Evolutionary conservation across 1,140 invertebrate species (phyloP).

Genomic region (Halotydeus destructor): DNA sequence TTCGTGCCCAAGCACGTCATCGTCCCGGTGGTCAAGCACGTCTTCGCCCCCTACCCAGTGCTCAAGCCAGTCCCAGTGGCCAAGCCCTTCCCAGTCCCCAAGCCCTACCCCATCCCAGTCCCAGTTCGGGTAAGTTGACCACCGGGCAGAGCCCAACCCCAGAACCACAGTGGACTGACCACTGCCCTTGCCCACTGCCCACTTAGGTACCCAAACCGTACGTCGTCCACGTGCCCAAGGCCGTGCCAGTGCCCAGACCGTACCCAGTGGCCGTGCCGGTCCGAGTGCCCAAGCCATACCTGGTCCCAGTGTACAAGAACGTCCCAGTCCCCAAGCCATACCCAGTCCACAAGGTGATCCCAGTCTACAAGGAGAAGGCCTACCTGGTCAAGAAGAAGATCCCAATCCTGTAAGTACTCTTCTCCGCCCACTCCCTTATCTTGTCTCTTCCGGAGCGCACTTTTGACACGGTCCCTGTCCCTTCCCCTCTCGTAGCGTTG

Average conservation of each 20-base stretch:
- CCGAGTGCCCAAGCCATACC: conserved; percentile 14
- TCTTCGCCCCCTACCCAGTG: conserved; percentile 17
- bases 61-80: conserved; percentile 16
- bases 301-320: conserved; percentile 15
- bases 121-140: conserved; percentile 2
- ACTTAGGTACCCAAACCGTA: conserved; percentile 16
- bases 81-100: conserved; percentile 14
- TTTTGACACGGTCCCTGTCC: not conserved
- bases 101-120: conserved; percentile 11
- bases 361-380: conserved; percentile 19
- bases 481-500: conserved; percentile 7
- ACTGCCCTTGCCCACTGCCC: not conserved
- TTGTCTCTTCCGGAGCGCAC: not conserved
- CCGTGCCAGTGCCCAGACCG: conserved; percentile 13
- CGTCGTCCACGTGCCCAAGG: conserved; percentile 15
- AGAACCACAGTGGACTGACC: not conserved
- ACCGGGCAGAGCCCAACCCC: not conserved
- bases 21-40: conserved; percentile 16
- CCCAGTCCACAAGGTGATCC: conserved; percentile 21
- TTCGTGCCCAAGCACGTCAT: conserved; percentile 18
- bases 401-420: conserved; percentile 15
- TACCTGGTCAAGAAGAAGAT: conserved; percentile 14
- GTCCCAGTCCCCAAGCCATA: conserved; percentile 17
- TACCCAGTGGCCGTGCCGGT: conserved; percentile 14
- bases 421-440: not conserved